Evolutionary conservation across 2,113 vertebrate genomes (phyloP).

Genomic region (Ceratotherium simum): DNA sequence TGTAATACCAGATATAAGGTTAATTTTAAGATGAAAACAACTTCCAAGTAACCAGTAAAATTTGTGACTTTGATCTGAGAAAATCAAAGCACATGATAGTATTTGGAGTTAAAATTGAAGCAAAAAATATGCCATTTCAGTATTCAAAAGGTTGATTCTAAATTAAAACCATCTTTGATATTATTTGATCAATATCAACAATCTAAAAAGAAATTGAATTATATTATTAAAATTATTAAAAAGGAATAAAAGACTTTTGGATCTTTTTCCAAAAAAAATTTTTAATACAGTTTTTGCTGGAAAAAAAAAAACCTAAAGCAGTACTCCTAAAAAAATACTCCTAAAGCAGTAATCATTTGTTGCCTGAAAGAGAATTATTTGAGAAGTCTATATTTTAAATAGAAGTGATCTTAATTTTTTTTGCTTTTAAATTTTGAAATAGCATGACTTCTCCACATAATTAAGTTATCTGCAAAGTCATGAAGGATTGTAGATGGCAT

Average conservation of each 20-base stretch:
- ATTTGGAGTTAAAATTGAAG: not conserved
- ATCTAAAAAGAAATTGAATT: not conserved
- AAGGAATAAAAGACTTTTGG: not conserved
- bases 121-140: not conserved
- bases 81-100: not conserved
- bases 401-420: not conserved
- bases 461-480: constrained; percentile 60
- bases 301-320: not conserved
- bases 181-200: constrained; percentile 16
- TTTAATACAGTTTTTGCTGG: not conserved
- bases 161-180: not conserved
- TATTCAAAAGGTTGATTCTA: not conserved
- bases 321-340: not conserved
- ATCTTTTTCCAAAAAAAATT: constrained; percentile 21
- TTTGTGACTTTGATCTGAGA: not conserved
- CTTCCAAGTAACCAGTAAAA: not conserved
- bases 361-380: not conserved
- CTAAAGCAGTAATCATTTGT: not conserved
- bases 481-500: constrained; percentile 54
- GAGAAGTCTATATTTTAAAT: not conserved
- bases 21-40: constrained; percentile 16
- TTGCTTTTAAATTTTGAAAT: constrained; percentile 12
- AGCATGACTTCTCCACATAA: constrained; percentile 63
- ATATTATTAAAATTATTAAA: constrained; percentile 8
- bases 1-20: not conserved